Base-by-base conservation (phyloP, 2,113 vertebrate genomes). In the Toxotes chatareus region DNA sequence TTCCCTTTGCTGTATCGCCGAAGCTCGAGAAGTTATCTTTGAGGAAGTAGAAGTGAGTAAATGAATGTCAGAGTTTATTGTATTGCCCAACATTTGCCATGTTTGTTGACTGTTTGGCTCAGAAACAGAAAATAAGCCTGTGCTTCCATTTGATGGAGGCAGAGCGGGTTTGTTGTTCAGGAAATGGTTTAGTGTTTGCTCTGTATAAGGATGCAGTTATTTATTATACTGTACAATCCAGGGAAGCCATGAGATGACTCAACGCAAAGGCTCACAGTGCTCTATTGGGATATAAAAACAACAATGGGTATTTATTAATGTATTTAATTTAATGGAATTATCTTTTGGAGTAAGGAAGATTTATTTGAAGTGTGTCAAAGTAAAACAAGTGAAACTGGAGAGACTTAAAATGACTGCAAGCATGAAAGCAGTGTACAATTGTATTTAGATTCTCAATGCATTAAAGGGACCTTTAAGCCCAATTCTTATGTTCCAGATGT, bases 191-290 rank as follows among this genome's bases (percentile, higher is more conserved):
- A 13, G 9, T 59, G 7, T 34, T 60, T 38, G 32, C 61, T 63
- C 46, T 71, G 44, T 51, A 27, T n/a, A 32, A 21, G 57, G 23
- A 10, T 4, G 61, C 19, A 44, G 40, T 76, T 55, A 73, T 70
- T 83, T 78, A 82, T 77, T 62, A 16, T 83, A 70, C 56, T 44
- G 21, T 73, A 14, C 56, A 36, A 55, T 21, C 9, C 1, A 19
- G 16, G 23, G 38, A 31, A 65, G 12, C 46, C 1, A 12, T 38
- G 34, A 68, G 38, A 75, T 49, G 2, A 19, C n/a, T 56, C 21
- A 0, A 0, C 19, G 34, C 7, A 49, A 44, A 65, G 64, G 51
- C 1, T 36, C 19, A 55, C 55, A 70, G 67, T 76, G 27, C 46
- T 82, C 17, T 46, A 32, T 78, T 72, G 36, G 7, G 40, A 53